Evolutionary conservation across 2,797 vertebrate genomes (phyloP).

Genomic region (Dryobates pubescens): DNA sequence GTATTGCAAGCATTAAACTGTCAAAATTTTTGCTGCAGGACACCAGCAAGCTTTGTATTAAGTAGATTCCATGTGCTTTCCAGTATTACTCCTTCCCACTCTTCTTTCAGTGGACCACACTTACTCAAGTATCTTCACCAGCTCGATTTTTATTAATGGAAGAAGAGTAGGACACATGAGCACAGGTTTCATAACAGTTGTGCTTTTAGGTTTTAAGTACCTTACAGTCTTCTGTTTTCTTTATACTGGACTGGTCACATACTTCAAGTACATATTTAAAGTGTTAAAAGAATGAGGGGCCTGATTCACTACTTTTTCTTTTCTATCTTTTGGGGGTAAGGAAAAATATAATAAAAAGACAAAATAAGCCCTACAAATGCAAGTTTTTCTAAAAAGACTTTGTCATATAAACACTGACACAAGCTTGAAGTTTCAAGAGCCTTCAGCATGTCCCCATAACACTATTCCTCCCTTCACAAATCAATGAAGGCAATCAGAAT

Average conservation of each 20-base stretch:
- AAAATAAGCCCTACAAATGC: slow-evolving; percentile 22
- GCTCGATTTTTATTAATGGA: not conserved
- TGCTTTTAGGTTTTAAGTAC: not conserved
- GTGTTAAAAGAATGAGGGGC: not conserved
- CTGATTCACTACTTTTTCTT: not conserved
- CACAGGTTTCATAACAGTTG: not conserved
- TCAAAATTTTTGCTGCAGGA: slow-evolving; percentile 66
- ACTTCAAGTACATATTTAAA: not conserved
- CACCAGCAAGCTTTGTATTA: slow-evolving; percentile 65
- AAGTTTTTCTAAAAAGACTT: slow-evolving; percentile 26
- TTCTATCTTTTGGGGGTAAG: not conserved
- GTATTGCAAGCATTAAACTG: slow-evolving; percentile 36
- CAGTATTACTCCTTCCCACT: slow-evolving; percentile 13
- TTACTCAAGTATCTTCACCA: slow-evolving; percentile 64
- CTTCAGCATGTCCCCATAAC: not conserved
- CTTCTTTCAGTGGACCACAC: not conserved
- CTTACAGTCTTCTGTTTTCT: not conserved
- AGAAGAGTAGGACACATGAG: not conserved
- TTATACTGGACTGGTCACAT: not conserved
- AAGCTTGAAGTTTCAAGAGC: slow-evolving; percentile 41
- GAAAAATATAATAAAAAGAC: slow-evolving; percentile 1
- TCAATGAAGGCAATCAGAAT: not conserved
- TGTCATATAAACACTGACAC: slow-evolving; percentile 40
- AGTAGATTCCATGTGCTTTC: slow-evolving; percentile 47
- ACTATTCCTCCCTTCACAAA: not conserved